Percentiles rank a stretch among this genome's conserved stretches.
Evolutionary conservation across 2,888 invertebrate genomes (phyloP).

Genomic region (Eurytoma adleriae): DNA sequence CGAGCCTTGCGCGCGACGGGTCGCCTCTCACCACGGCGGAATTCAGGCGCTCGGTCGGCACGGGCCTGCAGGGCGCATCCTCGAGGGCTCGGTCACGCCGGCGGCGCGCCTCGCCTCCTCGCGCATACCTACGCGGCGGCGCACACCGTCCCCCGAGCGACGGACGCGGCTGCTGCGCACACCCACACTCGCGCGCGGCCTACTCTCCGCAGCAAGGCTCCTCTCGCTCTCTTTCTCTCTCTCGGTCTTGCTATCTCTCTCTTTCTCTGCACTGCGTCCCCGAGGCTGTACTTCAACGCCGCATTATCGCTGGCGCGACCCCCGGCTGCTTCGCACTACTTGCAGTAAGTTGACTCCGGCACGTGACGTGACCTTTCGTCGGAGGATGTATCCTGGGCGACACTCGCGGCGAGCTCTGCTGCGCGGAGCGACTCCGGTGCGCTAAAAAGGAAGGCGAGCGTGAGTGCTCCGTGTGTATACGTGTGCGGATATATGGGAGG

Average conservation of each 20-base stretch:
- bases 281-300: too few species aligned
- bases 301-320: neutral
- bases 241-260: neutral
- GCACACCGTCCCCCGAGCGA: conserved; percentile 23
- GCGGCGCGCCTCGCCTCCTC: conserved; percentile 45
- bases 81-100: conserved; percentile 11
- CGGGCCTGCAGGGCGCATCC: neutral
- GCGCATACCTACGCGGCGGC: conserved; percentile 36
- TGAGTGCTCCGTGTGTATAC: neutral
- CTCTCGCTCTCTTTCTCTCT: conserved; percentile 9
- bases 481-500: neutral
- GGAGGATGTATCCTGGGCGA: too few species aligned
- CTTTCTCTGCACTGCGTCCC: neutral
- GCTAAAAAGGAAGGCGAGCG: neutral
- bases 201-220: conserved; percentile 5
- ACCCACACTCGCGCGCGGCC: neutral
- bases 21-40: neutral
- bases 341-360: too few species aligned
- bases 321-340: too few species aligned
- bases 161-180: conserved; percentile 21
- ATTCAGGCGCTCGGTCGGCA: neutral
- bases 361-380: too few species aligned
- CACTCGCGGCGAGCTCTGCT: too few species aligned
- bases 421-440: too few species aligned
- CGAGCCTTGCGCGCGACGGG: neutral